Percentiles rank a stretch among this genome's conserved stretches.
These are phyloP conservation scores for Corythaeola cristata DNA, from an alignment of 2,113 vertebrate genomes.

Conservation along the genomic window DNA sequence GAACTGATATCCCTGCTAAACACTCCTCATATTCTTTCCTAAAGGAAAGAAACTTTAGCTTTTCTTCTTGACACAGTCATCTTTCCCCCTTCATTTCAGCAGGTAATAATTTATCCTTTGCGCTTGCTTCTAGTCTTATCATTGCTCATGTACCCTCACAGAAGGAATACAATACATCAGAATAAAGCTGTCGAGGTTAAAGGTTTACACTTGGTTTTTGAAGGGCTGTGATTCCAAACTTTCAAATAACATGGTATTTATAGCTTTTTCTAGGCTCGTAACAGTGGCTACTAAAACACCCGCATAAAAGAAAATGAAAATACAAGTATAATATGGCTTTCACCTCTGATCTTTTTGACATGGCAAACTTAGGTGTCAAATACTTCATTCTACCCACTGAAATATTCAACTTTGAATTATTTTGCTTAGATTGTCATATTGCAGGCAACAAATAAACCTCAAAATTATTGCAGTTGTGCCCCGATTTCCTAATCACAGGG, in stretches of 20 bases:
- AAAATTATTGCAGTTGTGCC: not conserved
- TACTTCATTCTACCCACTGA: not conserved
- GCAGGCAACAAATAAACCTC: not conserved
- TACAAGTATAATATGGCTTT: not conserved
- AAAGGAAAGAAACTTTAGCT: not conserved
- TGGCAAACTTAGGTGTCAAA: not conserved
- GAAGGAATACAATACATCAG: not conserved
- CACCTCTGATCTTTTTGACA: not conserved
- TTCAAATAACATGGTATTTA: not conserved
- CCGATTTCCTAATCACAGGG: not conserved
- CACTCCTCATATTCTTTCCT: not conserved
- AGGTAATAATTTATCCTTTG: not conserved
- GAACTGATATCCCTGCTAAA: not conserved
- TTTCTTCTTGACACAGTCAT: not conserved
- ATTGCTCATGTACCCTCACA: not conserved
- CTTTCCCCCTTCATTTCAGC: not conserved
- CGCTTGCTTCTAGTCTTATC: not conserved
- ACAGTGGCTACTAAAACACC: not conserved
- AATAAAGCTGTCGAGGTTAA: not conserved
- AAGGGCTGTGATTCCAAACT: not conserved
- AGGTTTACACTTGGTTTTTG: not conserved
- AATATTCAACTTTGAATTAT: not conserved
- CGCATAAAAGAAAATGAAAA: slow-evolving; percentile 6
- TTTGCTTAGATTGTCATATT: not conserved
- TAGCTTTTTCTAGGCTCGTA: not conserved